Evolutionary conservation across 2,888 invertebrate species (phyloP).

Genomic region (Unio delphinus): DNA sequence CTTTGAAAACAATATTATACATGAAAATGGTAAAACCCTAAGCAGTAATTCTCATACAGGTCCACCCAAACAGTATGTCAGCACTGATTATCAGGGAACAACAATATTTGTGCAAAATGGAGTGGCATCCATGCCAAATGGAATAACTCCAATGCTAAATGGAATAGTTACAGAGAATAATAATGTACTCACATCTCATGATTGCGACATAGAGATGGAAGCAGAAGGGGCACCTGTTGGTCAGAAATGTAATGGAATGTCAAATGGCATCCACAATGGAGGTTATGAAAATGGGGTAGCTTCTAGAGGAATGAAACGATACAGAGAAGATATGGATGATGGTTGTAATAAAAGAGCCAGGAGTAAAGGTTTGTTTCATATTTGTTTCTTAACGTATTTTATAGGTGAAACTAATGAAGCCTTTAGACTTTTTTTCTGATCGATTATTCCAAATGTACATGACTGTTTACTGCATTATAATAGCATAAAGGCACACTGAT

Average conservation of each 20-base stretch:
- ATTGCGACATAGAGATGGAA: slow-evolving; percentile 43
- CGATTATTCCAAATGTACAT: too few species aligned
- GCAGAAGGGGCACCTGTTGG: slow-evolving; percentile 11
- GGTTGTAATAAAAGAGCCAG: slow-evolving; percentile 37
- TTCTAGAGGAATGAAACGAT: slow-evolving; percentile 53
- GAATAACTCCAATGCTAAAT: background rate
- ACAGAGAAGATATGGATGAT: slow-evolving; percentile 50
- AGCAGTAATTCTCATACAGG: too few species aligned
- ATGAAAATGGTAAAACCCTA: too few species aligned
- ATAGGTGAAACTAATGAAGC: too few species aligned
- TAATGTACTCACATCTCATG: slow-evolving; percentile 22
- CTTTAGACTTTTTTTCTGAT: too few species aligned
- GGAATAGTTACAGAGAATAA: slow-evolving; percentile 13
- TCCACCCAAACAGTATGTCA: too few species aligned
- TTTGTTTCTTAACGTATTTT: background rate
- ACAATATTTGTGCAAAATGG: too few species aligned
- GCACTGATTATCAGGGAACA: too few species aligned
- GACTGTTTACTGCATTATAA: too few species aligned
- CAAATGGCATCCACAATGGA: slow-evolving; percentile 15
- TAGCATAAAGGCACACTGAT: too few species aligned
- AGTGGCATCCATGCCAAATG: too few species aligned
- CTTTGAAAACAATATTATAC: too few species aligned
- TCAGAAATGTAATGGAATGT: slow-evolving; percentile 16
- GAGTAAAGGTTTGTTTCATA: slow-evolving; percentile 23
- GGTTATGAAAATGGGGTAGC: slow-evolving; percentile 30